phyloP scores from a whole-genome alignment of 2,888 invertebrate species.

The Drosophila rellima region DNA sequence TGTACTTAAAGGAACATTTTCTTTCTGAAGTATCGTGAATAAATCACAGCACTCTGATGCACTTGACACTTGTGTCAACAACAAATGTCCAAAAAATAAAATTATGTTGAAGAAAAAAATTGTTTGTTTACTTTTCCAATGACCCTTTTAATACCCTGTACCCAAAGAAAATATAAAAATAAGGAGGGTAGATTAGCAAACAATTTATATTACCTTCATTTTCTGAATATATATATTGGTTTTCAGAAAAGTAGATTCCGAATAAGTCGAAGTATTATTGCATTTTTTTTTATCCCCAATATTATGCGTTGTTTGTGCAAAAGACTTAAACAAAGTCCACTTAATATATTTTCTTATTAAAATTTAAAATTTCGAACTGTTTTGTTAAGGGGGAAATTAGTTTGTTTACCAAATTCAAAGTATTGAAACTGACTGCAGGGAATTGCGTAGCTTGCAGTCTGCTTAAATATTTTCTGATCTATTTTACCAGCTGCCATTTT shows the following conservation, averaged over 20 bases:
- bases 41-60: constrained; percentile 4
- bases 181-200: not conserved
- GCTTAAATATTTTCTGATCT: not conserved
- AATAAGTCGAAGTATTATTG: no score
- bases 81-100: constrained; percentile 1
- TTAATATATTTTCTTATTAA: not conserved
- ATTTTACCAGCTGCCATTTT: constrained; percentile 28
- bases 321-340: not conserved
- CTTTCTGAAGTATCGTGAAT: not conserved
- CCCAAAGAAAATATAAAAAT: no score
- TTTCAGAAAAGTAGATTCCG: not conserved
- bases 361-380: not conserved
- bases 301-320: not conserved
- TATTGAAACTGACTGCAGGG: not conserved
- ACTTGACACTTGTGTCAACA: constrained; percentile 17
- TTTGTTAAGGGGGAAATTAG: not conserved
- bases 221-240: not conserved
- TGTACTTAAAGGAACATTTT: not conserved
- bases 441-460: not conserved
- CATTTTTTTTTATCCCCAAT: not conserved
- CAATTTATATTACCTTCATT: not conserved
- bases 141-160: constrained; percentile 1
- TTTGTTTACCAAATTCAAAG: not conserved
- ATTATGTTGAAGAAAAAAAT: not conserved
- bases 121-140: constrained; percentile 24